A percentile compares a stretch with the other conserved stretches of the same genome.
phyloP scores from a whole-genome alignment of 2,888 invertebrate species.

The Mythimna pallens region DNA sequence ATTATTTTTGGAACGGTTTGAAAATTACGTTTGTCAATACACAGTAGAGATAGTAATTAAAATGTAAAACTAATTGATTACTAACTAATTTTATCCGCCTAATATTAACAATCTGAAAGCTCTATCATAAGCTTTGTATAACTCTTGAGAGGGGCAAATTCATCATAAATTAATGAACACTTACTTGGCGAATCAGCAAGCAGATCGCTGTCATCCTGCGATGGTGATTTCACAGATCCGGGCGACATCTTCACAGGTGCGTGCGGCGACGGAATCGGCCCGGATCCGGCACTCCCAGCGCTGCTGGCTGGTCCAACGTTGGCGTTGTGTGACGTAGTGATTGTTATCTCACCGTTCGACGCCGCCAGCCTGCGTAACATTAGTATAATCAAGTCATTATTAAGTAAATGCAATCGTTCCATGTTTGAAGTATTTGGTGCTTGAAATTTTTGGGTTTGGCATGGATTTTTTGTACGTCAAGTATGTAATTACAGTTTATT shows the following conservation, averaged over 20 bases:
- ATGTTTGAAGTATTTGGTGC: conserved; percentile 29
- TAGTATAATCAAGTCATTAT: conserved; percentile 58
- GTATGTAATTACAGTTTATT: neutral
- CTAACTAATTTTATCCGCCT: neutral
- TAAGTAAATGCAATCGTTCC: conserved; percentile 33
- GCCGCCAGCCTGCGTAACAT: conserved; percentile 91
- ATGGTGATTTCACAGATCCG: conserved; percentile 91
- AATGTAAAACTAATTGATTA: neutral
- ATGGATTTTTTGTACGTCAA: conserved; percentile 17
- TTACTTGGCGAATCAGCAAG: conserved; percentile 96
- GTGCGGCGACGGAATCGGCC: conserved; percentile 88
- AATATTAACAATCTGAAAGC: neutral
- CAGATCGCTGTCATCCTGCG: conserved; percentile 93
- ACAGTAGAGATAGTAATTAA: neutral
- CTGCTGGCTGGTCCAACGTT: conserved; percentile 87
- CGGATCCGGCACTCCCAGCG: conserved; percentile 85
- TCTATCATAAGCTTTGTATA: neutral
- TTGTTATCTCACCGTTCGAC: conserved; percentile 95
- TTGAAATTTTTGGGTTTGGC: conserved; percentile 14
- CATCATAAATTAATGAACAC: conserved; percentile 75
- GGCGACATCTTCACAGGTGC: conserved; percentile 92
- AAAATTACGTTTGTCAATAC: neutral
- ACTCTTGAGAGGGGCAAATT: too few relatives aligned
- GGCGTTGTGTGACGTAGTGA: conserved; percentile 93
- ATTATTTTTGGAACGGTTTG: neutral